phyloP scores from a whole-genome alignment of 2,113 vertebrate genomes.

The Edolisoma coerulescens region DNA sequence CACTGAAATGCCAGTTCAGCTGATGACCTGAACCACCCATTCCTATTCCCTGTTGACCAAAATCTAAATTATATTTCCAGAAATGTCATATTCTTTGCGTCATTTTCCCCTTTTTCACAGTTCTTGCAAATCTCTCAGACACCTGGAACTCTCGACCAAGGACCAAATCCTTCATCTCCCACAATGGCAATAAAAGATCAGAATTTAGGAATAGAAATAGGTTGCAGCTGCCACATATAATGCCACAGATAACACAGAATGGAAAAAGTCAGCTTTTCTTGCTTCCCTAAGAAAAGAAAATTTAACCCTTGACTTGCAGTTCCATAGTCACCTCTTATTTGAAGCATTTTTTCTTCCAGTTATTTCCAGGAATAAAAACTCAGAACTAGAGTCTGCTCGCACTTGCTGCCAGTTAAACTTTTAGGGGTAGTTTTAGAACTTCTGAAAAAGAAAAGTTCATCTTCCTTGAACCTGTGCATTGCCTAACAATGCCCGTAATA shows the following conservation, averaged over 20 bases:
- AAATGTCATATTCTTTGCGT: slow-evolving; percentile 22
- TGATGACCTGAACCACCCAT: slow-evolving; percentile 22
- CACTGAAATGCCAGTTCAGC: slow-evolving; percentile 43
- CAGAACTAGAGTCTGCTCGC: not conserved
- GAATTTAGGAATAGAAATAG: slow-evolving; percentile 37
- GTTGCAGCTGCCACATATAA: slow-evolving; percentile 14
- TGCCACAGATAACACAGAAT: not conserved
- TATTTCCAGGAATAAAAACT: not conserved
- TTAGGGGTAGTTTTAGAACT: not conserved
- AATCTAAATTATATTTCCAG: slow-evolving; percentile 59
- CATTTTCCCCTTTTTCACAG: slow-evolving; percentile 1
- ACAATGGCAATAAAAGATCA: slow-evolving; percentile 37
- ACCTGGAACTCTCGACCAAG: slow-evolving; percentile 11
- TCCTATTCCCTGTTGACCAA: slow-evolving; percentile 15
- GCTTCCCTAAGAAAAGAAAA: slow-evolving; percentile 13
- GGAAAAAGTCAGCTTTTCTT: not conserved
- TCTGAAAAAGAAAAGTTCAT: slow-evolving; percentile 24
- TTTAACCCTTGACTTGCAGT: slow-evolving; percentile 37
- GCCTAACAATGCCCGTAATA: slow-evolving; percentile 1
- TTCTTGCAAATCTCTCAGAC: slow-evolving; percentile 27
- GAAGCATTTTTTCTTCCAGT: not conserved
- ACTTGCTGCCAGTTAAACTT: not conserved
- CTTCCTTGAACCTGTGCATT: slow-evolving; percentile 21
- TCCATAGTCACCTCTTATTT: not conserved
- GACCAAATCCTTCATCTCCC: slow-evolving; percentile 43